Evolutionary conservation across 2,888 invertebrate species (phyloP).

Genomic region (Patella depressa): DNA sequence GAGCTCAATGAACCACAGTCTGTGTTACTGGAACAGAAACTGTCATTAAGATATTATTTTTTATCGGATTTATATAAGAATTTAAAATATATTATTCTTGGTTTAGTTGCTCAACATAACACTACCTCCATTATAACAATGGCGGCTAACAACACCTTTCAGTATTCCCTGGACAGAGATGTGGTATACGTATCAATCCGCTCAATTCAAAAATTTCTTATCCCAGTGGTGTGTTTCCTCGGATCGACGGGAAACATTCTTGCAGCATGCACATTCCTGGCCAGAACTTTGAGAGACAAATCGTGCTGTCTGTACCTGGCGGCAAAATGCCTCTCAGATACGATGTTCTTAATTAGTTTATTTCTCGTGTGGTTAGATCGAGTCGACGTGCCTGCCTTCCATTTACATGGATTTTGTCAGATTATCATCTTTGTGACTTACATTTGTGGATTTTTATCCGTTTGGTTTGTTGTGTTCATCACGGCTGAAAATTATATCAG

Average conservation of each 20-base stretch:
- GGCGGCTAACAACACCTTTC: too few species aligned
- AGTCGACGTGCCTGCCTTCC: constrained; percentile 37
- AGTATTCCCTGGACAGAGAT: background rate
- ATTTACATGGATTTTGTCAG: constrained; percentile 69
- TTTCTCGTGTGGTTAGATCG: constrained; percentile 71
- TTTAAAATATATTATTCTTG: too few species aligned
- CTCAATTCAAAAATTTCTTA: constrained; percentile 52
- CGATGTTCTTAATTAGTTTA: constrained; percentile 80
- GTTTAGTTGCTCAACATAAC: too few species aligned
- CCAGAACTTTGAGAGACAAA: constrained; percentile 80
- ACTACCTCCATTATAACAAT: too few species aligned
- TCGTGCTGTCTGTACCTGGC: constrained; percentile 86
- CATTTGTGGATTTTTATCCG: constrained; percentile 82
- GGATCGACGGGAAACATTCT: constrained; percentile 83
- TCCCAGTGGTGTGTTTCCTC: constrained; percentile 79
- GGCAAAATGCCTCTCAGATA: constrained; percentile 84
- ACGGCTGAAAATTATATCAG: constrained; percentile 88
- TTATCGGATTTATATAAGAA: too few species aligned
- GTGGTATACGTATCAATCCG: constrained; percentile 10
- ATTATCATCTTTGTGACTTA: constrained; percentile 69
- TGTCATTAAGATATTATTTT: too few species aligned
- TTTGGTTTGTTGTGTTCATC: constrained; percentile 88
- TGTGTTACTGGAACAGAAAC: too few species aligned
- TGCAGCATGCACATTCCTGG: constrained; percentile 82
- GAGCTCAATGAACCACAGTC: too few species aligned